Conservation (phyloP, 2,888 invertebrate species). For the Drosophila acutilabella region DNA sequence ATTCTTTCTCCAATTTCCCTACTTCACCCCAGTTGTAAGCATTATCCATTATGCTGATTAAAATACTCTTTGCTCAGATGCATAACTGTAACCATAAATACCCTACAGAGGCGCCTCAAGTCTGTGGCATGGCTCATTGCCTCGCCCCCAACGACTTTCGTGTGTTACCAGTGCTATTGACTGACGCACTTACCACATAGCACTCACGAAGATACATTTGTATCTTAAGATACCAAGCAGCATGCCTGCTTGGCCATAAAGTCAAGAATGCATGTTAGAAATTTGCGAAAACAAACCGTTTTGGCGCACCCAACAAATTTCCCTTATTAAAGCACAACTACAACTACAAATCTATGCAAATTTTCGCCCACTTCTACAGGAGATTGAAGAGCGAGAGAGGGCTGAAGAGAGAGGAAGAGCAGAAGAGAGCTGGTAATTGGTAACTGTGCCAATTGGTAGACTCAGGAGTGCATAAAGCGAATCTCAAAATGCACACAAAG, state of each 20-base stretch:
- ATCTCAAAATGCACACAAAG: conserved; percentile 27
- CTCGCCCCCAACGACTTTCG: neutral
- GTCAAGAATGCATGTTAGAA: conserved; percentile 65
- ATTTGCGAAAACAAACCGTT: conserved; percentile 20
- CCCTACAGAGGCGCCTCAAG: neutral
- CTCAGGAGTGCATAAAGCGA: conserved; percentile 63
- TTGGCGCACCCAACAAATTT: conserved; percentile 39
- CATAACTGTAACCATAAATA: neutral
- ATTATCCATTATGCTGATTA: neutral
- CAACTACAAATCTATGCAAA: conserved; percentile 57
- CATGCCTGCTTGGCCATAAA: conserved; percentile 23
- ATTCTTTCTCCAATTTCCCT: neutral
- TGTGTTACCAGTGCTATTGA: conserved; percentile 17
- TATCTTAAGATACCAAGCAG: conserved; percentile 9
- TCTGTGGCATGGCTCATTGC: conserved; percentile 17
- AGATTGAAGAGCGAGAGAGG: conserved; percentile 23
- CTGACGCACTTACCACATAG: conserved; percentile 14
- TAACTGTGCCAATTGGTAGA: conserved; percentile 57
- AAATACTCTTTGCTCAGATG: neutral
- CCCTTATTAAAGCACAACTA: conserved; percentile 67
- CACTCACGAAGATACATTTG: conserved; percentile 16
- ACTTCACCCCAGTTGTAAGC: neutral
- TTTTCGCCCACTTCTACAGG: conserved; percentile 61
- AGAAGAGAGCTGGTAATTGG: conserved; percentile 47
- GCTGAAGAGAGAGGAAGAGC: conserved; percentile 1